A percentile compares a stretch with the other conserved stretches of the same genome.
Evolutionary conservation across 2,888 invertebrate species (phyloP).

Genomic region (Agapetus fuscipes): DNA sequence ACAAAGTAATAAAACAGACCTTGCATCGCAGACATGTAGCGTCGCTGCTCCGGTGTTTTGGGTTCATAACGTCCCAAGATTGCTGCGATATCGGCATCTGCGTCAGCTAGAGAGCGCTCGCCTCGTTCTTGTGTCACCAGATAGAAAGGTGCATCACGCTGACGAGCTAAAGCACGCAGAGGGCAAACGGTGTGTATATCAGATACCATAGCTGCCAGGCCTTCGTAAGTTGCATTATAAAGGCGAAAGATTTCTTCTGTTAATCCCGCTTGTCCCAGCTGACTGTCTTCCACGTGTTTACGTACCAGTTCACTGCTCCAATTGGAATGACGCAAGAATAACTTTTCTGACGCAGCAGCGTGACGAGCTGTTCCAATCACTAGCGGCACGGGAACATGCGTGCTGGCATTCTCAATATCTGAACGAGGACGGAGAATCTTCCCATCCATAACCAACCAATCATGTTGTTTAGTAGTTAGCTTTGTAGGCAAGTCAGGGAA

Average conservation of each 20-base stretch:
- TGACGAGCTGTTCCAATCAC: slow-evolving; percentile 69
- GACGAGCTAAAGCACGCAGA: slow-evolving; percentile 54
- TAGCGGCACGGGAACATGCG: too few relatives aligned
- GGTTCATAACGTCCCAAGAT: slow-evolving; percentile 70
- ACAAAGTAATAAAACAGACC: slow-evolving; percentile 75
- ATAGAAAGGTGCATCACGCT: slow-evolving; percentile 58
- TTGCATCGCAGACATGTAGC: slow-evolving; percentile 70
- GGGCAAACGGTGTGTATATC: slow-evolving; percentile 75
- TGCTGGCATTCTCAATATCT: too few relatives aligned
- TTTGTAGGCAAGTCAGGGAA: slow-evolving; percentile 42
- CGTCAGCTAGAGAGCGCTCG: slow-evolving; percentile 37
- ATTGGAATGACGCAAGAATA: slow-evolving; percentile 49
- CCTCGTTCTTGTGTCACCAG: slow-evolving; percentile 59
- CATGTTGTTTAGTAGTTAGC: slow-evolving; percentile 46
- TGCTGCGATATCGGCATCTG: slow-evolving; percentile 64
- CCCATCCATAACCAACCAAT: slow-evolving; percentile 72
- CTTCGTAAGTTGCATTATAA: slow-evolving; percentile 60
- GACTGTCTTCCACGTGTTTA: slow-evolving; percentile 51
- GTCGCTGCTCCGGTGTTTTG: slow-evolving; percentile 60
- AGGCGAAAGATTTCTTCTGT: slow-evolving; percentile 52
- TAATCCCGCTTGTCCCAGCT: slow-evolving; percentile 53
- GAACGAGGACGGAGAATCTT: slow-evolving; percentile 47
- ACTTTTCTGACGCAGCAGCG: slow-evolving; percentile 54
- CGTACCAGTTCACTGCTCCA: slow-evolving; percentile 59
- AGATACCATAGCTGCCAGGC: slow-evolving; percentile 63